Evolutionary conservation across 2,797 vertebrate species (phyloP).

Genomic region (Cichlasoma orientale): DNA sequence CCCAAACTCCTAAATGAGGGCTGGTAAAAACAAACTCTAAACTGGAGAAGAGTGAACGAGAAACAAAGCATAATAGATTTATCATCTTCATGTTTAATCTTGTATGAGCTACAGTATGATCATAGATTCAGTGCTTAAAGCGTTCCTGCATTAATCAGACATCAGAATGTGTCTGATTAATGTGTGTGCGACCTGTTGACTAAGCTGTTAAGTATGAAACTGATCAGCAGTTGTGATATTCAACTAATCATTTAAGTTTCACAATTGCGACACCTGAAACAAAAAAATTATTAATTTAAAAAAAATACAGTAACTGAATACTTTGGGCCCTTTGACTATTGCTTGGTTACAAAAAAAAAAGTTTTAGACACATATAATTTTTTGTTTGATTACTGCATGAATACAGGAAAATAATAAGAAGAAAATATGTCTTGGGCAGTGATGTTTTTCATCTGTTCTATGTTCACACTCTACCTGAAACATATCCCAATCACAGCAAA

Average conservation of each 20-base stretch:
- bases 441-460: no score
- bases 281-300: neutral
- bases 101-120: neutral
- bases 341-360: neutral
- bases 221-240: neutral
- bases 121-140: neutral
- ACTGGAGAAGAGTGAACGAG: neutral
- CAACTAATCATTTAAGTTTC: neutral
- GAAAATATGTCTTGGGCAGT: neutral
- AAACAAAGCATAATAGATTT: neutral
- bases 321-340: neutral
- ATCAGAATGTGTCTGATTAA: neutral
- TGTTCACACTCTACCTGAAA: neutral
- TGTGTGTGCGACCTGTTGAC: conserved; percentile 11
- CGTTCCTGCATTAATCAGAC: neutral
- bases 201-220: neutral
- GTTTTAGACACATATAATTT: neutral
- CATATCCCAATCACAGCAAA: neutral
- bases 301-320: neutral
- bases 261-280: neutral
- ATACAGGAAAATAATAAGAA: neutral
- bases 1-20: neutral
- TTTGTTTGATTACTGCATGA: neutral
- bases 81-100: neutral
- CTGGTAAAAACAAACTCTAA: neutral